Conservation (phyloP, 2,113 vertebrate species). For the Heterotilapia buettikoferi region DNA sequence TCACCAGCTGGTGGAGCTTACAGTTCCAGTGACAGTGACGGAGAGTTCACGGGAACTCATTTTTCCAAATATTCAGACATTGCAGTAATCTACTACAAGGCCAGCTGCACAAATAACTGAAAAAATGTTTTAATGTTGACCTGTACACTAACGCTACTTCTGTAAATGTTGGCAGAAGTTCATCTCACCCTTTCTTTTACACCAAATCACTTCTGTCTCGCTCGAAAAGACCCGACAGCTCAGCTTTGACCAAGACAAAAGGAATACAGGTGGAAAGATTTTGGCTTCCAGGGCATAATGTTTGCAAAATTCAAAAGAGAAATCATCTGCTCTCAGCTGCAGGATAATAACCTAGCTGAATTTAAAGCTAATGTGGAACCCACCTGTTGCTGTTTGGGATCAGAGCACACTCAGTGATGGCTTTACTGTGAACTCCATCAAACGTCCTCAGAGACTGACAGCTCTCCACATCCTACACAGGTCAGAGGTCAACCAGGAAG, state of each 20-base stretch:
- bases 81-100: not conserved
- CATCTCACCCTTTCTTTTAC: not conserved
- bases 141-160: accelerated
- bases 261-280: not conserved
- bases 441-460: constrained; percentile 54
- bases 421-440: constrained; percentile 46
- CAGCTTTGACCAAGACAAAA: not conserved
- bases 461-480: constrained; percentile 29
- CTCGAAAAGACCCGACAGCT: not conserved
- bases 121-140: not conserved
- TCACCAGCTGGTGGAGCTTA: not conserved
- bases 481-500: not conserved
- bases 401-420: constrained; percentile 68
- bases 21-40: not conserved
- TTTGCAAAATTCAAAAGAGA: not conserved
- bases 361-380: not conserved
- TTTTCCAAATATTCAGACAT: not conserved
- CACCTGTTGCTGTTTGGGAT: constrained; percentile 74
- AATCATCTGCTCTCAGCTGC: not conserved
- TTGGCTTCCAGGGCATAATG: accelerated
- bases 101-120: not conserved
- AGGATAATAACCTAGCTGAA: accelerated
- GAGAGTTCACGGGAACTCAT: not conserved
- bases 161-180: not conserved
- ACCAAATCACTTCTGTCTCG: not conserved